Evolutionary conservation across 2,113 vertebrate species (phyloP), one percentile per base, ranked within the genome.

Genomic region (Naja naja): DNA sequence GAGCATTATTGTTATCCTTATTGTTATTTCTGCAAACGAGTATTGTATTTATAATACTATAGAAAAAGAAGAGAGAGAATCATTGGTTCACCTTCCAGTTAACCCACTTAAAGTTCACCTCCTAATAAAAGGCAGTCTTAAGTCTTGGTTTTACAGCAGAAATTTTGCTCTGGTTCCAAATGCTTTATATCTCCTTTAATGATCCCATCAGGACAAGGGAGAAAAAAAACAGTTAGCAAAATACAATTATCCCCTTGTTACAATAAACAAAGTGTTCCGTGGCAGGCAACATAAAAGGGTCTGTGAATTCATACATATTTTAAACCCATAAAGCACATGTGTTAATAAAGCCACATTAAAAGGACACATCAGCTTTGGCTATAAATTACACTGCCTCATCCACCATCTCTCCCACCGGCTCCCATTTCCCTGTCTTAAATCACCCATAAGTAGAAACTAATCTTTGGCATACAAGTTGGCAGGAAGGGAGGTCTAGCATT

Each of bases 321-420:
- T 93, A 94, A 93, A 96, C 93, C 89, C 91, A 95, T 94, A 93
- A 96, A 95, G 60, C 74, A 93, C 0, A 0, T 85, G 93, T 95
- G 89, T 94, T 95, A 94, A 94, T 95, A 97, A 96, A 95, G 69
- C 39, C 55, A 69, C 89, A 94, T 95, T 92, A 93, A 95, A 94
- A 58, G 91, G 94, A 93, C 55, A 22, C n/a, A 94, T 93, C 94
- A 94, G 56, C n/a, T 55, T 92, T 58, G 89, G 45, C 81, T 91
- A 94, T 92, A 94, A 96, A 95, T 95, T 85, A 90, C 54, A 52
- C 91, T 94, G 95, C 95, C 95, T 81, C 93, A 4, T 18, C 27
- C 20, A 92, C 39, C 91, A 25, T 53, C 60, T 81, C 45, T 11
- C 11, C 52, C 85, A 52, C 87, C 88, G 58, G 52, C 34, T 64